Conservation (phyloP, 2,888 invertebrate species). For the Junonia oenone region DNA sequence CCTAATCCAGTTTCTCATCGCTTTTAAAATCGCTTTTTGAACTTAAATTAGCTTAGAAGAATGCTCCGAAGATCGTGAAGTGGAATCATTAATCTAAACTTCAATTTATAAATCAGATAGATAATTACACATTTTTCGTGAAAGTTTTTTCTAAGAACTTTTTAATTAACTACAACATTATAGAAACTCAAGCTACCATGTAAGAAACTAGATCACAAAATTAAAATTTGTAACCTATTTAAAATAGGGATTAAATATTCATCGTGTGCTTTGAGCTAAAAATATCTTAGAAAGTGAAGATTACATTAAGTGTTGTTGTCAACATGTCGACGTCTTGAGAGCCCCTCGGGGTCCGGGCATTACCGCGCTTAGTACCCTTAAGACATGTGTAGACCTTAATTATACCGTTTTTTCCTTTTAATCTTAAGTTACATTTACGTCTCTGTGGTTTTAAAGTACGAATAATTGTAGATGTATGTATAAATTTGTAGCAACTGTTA, state of each 20-base stretch:
- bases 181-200: not conserved
- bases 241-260: not conserved
- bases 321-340: constrained; percentile 6
- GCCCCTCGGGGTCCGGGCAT: constrained; percentile 9
- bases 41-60: too few relatives aligned
- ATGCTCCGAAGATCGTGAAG: too few relatives aligned
- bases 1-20: too few relatives aligned
- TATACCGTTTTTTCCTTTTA: constrained; percentile 4
- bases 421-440: constrained; percentile 8
- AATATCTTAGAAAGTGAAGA: not conserved
- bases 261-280: not conserved
- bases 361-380: constrained; percentile 18
- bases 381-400: constrained; percentile 10
- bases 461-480: too few relatives aligned
- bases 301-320: constrained; percentile 12
- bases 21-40: too few relatives aligned
- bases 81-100: too few relatives aligned
- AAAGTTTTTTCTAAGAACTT: too few relatives aligned
- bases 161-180: too few relatives aligned
- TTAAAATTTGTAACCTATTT: not conserved
- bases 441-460: too few relatives aligned
- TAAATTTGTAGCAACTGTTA: too few relatives aligned
- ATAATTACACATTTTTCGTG: too few relatives aligned
- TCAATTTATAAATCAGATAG: too few relatives aligned
- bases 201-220: not conserved